Percentiles rank a stretch among this genome's conserved stretches.
Conservation (phyloP, 2,113 vertebrate species). For the Lepisosteus oculatus region DNA sequence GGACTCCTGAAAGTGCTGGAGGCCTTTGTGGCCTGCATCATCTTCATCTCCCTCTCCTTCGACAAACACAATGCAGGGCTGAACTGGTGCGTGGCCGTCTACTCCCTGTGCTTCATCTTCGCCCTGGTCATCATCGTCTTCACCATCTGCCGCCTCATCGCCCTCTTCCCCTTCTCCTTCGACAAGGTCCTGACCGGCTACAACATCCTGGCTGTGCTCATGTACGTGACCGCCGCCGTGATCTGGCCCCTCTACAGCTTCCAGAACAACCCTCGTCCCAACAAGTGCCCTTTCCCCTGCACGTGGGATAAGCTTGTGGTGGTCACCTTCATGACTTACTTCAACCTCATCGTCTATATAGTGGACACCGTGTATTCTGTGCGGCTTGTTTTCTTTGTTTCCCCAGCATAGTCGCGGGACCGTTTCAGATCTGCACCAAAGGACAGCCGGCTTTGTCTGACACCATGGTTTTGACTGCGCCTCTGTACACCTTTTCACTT, state of each 20-base stretch:
- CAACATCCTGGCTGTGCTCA: slow-evolving; percentile 68
- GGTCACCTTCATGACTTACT: slow-evolving; percentile 68
- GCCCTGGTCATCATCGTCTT: slow-evolving; percentile 72
- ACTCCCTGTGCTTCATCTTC: slow-evolving; percentile 78
- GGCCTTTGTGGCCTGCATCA: slow-evolving; percentile 77
- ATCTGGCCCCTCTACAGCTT: slow-evolving; percentile 82
- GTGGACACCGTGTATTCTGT: slow-evolving; percentile 76
- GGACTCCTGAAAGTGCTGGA: slow-evolving; percentile 84
- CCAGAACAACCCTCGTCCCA: accelerated
- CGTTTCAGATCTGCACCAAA: too few relatives aligned
- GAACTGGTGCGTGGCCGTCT: slow-evolving; percentile 81
- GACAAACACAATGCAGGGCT: neutral
- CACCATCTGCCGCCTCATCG: slow-evolving; percentile 68
- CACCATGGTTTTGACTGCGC: too few relatives aligned
- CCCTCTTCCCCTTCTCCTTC: slow-evolving; percentile 55
- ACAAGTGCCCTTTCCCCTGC: accelerated
- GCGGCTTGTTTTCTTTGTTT: slow-evolving; percentile 63
- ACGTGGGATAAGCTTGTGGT: slow-evolving; percentile 54
- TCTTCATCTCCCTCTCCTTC: slow-evolving; percentile 68
- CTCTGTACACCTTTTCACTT: too few relatives aligned
- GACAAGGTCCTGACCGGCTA: slow-evolving; percentile 67
- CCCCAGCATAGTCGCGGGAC: slow-evolving; percentile 27
- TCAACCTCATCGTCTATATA: slow-evolving; percentile 77
- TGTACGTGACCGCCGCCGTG: slow-evolving; percentile 76
- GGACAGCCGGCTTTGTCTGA: too few relatives aligned